These are phyloP conservation scores for Cetoscarus ocellatus DNA, from an alignment of 2,797 vertebrate genomes.

Conservation along the genomic window DNA sequence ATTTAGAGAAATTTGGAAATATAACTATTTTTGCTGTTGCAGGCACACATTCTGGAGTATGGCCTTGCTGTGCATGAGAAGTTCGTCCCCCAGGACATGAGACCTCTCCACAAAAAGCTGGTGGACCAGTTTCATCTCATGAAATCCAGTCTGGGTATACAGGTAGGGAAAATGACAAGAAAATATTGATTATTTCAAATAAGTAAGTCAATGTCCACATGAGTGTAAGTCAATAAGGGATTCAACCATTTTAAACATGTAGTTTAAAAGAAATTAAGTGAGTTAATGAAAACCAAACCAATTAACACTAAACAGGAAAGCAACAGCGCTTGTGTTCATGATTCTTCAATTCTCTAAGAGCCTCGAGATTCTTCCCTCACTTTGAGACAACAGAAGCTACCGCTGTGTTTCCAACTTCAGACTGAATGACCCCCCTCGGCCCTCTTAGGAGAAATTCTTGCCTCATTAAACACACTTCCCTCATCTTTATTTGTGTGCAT, in stretches of 20 bases:
- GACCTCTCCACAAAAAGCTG: slow-evolving; percentile 96
- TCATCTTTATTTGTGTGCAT: slow-evolving; percentile 17
- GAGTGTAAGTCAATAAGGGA: slow-evolving; percentile 1
- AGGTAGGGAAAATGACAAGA: slow-evolving; percentile 80
- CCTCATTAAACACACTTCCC: slow-evolving; percentile 42
- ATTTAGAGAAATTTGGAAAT: neutral
- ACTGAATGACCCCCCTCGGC: slow-evolving; percentile 45
- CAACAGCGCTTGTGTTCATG: slow-evolving; percentile 2
- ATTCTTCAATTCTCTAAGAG: slow-evolving; percentile 36
- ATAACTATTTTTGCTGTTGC: slow-evolving; percentile 13
- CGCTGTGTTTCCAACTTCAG: slow-evolving; percentile 32
- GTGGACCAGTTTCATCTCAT: slow-evolving; percentile 99
- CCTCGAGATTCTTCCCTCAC: neutral
- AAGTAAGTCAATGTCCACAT: neutral
- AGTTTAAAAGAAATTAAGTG: slow-evolving; percentile 14
- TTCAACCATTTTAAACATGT: slow-evolving; percentile 5
- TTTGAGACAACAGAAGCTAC: slow-evolving; percentile 24
- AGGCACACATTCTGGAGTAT: slow-evolving; percentile 98
- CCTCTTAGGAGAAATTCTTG: slow-evolving; percentile 2
- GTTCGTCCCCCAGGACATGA: slow-evolving; percentile 98
- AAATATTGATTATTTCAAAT: neutral
- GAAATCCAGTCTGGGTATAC: slow-evolving; percentile 97
- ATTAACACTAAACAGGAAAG: slow-evolving; percentile 11
- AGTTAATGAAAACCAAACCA: neutral
- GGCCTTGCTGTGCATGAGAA: slow-evolving; percentile 97